Evolutionary conservation across 2,113 vertebrate genomes (phyloP).

Genomic region (Xenus cinereus): DNA sequence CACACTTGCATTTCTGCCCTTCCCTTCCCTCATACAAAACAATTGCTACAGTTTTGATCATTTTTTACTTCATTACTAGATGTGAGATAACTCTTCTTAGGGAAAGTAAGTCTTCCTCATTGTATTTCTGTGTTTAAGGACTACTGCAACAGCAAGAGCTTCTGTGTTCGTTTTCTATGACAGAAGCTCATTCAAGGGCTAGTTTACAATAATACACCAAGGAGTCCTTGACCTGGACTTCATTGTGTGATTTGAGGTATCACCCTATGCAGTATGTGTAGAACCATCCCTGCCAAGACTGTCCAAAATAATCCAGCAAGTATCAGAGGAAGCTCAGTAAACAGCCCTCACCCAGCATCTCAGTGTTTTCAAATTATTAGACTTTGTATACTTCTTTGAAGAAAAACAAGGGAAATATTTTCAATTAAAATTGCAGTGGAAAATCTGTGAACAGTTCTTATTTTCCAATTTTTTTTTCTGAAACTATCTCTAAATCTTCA

Average conservation of each 20-base stretch:
- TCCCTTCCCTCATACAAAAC: background rate
- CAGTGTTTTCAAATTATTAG: background rate
- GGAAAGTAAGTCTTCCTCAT: background rate
- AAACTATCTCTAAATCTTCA: background rate
- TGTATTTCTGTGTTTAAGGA: background rate
- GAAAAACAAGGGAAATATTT: background rate
- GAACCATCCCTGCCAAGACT: rapidly evolving
- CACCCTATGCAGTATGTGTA: background rate
- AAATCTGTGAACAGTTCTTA: background rate
- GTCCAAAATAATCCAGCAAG: background rate
- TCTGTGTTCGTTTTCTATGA: background rate
- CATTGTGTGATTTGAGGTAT: background rate
- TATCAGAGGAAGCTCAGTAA: background rate
- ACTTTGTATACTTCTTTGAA: background rate
- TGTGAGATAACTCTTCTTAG: background rate
- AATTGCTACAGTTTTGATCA: background rate
- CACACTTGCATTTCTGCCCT: background rate
- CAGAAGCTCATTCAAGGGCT: background rate
- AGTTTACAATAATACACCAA: background rate
- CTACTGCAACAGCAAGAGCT: background rate
- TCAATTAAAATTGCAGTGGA: background rate
- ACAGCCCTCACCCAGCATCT: background rate
- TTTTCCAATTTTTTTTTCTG: background rate
- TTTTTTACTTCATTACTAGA: background rate
- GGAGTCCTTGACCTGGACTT: background rate